Base-by-base conservation (phyloP, 2,888 invertebrate genomes). In the Lamproptera curius region DNA sequence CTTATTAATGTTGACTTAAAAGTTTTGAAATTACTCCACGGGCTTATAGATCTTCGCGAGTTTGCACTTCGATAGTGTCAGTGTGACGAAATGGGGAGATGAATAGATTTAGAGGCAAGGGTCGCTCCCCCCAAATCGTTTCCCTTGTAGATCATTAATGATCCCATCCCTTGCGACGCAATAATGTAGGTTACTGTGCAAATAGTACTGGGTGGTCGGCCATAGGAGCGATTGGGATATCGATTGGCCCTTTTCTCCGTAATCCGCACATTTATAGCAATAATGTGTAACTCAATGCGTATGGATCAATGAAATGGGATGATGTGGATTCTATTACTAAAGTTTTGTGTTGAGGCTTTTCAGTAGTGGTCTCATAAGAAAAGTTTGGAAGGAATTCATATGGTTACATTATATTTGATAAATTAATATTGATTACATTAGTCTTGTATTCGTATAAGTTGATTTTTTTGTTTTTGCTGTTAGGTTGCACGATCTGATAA, bases 151-250 rank as follows among this genome's bases (percentile, higher is more conserved):
- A 76, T 82, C 85, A 78, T 84, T 85, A 85, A 84, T 81, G 86
- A 82, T 78, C 71, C 74, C 73, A 76, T 84, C 86, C 83, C 85
- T 83, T 74, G 68, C 70, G 59, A 61, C 65, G 69, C 65, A 65
- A 74, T 74, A 70, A 86, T 85, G 84, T 86, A 84, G 86, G 86
- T 87, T 86, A 87, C 86, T 86, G 83, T 85, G 86, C 71, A 87
- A 87, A 87, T 83, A 86, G 73, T 56, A 53, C 62, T 56, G 57
- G 56, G 69, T 80, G 85, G 81, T 79, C 66, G 31, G 31, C 31
- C 71, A 67, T 74, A 75, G 31, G 28, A 28, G 64, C 72, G 77
- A 20, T 20, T 23, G 23, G 31, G 38, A 23, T 11, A 48, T 48
- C 34, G 35, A 48, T 39, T 33, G 16, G 1, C 14, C 13, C 31